A percentile compares a stretch with the other conserved stretches of the same genome.
Conservation (phyloP, 1,140 invertebrate species). For the Dendrolimus kikuchii region DNA sequence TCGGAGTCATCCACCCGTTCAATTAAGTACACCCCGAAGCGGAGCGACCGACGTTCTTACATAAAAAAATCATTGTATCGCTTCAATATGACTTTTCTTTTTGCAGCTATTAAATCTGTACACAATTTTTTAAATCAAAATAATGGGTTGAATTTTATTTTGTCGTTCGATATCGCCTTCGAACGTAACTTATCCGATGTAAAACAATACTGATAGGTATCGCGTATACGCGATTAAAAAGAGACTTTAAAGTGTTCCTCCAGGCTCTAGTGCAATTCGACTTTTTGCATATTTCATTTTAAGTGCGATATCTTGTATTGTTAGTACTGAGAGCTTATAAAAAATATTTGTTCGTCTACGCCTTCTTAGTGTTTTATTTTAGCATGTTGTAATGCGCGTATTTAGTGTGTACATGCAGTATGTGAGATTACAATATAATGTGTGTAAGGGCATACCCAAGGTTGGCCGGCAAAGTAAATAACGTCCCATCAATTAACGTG, state of each 20-base stretch:
- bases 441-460: conserved; percentile 5
- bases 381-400: too few species aligned
- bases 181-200: conserved; percentile 56
- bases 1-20: conserved; percentile 48
- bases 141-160: conserved; percentile 58
- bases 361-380: too few species aligned
- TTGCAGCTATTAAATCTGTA: conserved; percentile 62
- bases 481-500: conserved; percentile 57
- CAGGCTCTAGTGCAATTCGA: conserved; percentile 42
- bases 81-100: conserved; percentile 39
- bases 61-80: conserved; percentile 40
- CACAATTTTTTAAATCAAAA: conserved; percentile 38
- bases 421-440: conserved; percentile 1
- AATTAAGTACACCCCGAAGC: conserved; percentile 47
- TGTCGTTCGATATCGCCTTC: conserved; percentile 42
- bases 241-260: conserved; percentile 43
- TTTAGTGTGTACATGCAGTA: conserved; percentile 6
- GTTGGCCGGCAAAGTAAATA: conserved; percentile 27
- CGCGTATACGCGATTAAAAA: conserved; percentile 52
- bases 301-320: conserved; percentile 59
- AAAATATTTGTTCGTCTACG: conserved; percentile 19
- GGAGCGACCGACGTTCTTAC: conserved; percentile 26
- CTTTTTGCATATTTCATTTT: conserved; percentile 41
- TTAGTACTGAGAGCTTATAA: conserved; percentile 37
- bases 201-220: conserved; percentile 62